phyloP scores from a whole-genome alignment of 2,888 invertebrate species.

The Hypomecis punctinalis region DNA sequence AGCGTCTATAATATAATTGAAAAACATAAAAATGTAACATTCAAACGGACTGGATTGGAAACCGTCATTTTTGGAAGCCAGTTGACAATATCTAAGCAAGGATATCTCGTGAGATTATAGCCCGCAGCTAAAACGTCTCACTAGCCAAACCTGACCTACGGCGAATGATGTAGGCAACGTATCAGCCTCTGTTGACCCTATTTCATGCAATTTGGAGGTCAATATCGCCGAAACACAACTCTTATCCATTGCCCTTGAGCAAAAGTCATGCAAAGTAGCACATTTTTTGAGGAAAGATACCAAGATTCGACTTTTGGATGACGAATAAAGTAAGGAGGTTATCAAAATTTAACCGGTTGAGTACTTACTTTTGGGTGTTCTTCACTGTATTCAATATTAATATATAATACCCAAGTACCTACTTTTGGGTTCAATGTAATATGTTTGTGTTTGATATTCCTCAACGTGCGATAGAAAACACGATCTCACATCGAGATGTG shows the following conservation, averaged over 20 bases:
- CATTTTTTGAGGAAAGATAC: conserved; percentile 29
- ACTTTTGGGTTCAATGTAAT: no score
- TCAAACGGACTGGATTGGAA: no score
- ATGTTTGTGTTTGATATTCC: no score
- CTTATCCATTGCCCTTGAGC: conserved; percentile 43
- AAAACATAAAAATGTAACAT: no score
- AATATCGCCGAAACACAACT: conserved; percentile 32
- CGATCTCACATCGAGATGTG: no score
- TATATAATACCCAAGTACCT: no score
- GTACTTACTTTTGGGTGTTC: neutral
- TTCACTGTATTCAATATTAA: no score
- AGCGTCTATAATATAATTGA: no score
- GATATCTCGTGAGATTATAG: conserved; percentile 14
- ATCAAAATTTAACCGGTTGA: conserved; percentile 2
- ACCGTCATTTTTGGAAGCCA: no score
- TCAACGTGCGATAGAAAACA: no score
- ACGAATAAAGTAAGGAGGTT: conserved; percentile 34
- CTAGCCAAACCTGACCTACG: conserved; percentile 36
- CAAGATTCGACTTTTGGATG: conserved; percentile 26
- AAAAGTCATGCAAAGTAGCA: conserved; percentile 38
- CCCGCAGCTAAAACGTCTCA: conserved; percentile 32
- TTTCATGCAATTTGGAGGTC: conserved; percentile 42
- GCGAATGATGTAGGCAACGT: conserved; percentile 29
- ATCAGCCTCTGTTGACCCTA: conserved; percentile 37
- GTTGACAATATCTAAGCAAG: neutral